Percentiles rank a stretch among this genome's conserved stretches.
phyloP scores from a whole-genome alignment of 2,113 vertebrate genomes.

The Pionites leucogaster region DNA sequence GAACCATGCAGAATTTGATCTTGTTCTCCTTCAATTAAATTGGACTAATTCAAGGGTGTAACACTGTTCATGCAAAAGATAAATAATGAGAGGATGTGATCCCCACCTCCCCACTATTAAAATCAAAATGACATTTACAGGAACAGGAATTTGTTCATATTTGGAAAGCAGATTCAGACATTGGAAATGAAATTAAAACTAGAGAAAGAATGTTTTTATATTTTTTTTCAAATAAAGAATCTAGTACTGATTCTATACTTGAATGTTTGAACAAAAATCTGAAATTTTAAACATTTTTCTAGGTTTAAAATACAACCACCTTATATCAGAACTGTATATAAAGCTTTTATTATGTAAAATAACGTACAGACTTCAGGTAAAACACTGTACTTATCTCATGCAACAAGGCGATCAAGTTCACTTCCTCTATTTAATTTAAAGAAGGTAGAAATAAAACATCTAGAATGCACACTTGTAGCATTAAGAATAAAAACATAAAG shows the following conservation, averaged over 20 bases:
- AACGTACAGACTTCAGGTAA: background rate
- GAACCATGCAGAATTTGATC: background rate
- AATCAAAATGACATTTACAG: background rate
- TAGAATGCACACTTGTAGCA: background rate
- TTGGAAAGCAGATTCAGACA: background rate
- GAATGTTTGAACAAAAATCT: background rate
- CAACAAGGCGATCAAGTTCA: background rate
- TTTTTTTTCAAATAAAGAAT: background rate
- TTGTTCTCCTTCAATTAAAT: background rate
- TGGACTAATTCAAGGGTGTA: background rate
- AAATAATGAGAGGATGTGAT: background rate
- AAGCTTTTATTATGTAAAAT: background rate
- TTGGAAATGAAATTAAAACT: background rate
- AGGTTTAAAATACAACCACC: fast-evolving
- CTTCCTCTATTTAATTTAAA: background rate
- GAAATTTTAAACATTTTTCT: background rate
- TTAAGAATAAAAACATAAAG: background rate
- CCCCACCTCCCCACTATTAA: background rate
- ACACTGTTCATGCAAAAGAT: background rate
- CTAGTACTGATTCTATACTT: background rate
- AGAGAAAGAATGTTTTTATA: background rate
- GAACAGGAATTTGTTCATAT: background rate
- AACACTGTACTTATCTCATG: background rate
- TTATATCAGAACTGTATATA: background rate
- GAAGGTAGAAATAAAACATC: background rate